phyloP scores from a whole-genome alignment of 2,888 invertebrate species.

The Steromphala cineraria region DNA sequence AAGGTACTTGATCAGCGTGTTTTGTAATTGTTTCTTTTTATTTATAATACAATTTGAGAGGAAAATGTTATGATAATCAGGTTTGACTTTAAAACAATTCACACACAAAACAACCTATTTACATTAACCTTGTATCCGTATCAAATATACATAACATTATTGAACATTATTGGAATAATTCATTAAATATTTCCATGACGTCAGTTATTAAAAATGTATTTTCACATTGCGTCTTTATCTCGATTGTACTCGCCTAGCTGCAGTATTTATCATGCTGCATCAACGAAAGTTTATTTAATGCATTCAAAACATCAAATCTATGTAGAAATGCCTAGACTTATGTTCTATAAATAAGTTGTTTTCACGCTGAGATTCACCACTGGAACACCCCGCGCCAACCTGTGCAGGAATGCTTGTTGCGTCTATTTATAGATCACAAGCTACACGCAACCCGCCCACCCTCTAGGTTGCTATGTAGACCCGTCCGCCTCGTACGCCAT shows the following conservation, averaged over 20 bases:
- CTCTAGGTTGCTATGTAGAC: not conserved
- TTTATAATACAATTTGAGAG: no score
- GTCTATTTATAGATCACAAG: not conserved
- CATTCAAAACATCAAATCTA: no score
- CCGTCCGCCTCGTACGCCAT: not conserved
- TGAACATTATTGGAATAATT: not conserved
- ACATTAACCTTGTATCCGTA: no score
- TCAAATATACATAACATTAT: not conserved
- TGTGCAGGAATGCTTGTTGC: not conserved
- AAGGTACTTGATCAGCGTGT: no score
- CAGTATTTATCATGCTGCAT: no score
- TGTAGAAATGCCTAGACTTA: no score
- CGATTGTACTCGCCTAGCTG: no score
- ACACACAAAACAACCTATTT: no score
- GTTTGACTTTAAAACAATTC: no score
- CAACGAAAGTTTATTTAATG: no score
- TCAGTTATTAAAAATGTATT: not conserved
- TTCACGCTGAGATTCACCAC: not conserved
- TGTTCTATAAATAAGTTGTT: not conserved
- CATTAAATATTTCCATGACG: not conserved
- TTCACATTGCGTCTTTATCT: not conserved
- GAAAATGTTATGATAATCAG: no score
- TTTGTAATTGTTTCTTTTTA: no score
- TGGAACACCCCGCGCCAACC: not conserved
- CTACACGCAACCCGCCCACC: not conserved